Percentiles rank a stretch among this genome's conserved stretches.
These are phyloP conservation scores for Tachyglossus aculeatus DNA, from an alignment of 2,797 vertebrate genomes.

Conservation along the genomic window DNA sequence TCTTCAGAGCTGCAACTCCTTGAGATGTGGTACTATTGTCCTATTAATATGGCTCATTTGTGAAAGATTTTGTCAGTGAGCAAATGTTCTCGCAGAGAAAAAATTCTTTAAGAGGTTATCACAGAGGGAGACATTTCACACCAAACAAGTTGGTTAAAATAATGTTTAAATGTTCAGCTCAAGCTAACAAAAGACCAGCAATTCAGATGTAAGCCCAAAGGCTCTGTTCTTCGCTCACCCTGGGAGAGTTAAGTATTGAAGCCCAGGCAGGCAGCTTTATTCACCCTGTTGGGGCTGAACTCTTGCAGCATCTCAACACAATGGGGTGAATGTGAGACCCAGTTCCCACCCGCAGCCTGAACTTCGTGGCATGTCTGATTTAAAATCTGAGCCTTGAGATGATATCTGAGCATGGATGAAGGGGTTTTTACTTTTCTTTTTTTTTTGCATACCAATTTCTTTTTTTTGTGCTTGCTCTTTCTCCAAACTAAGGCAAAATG, in stretches of 20 bases:
- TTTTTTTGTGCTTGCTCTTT: slow-evolving; percentile 1
- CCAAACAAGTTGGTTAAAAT: not conserved
- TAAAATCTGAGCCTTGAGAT: slow-evolving; percentile 37
- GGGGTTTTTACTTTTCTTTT: not conserved
- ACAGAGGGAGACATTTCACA: not conserved
- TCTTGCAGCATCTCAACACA: slow-evolving; percentile 30
- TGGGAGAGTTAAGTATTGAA: slow-evolving; percentile 19
- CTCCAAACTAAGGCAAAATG: not conserved
- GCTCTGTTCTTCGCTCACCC: slow-evolving; percentile 47
- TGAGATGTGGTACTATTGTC: not conserved
- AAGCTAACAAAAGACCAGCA: not conserved
- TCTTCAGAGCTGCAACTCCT: not conserved
- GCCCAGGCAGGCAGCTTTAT: slow-evolving; percentile 5
- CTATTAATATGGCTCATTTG: not conserved
- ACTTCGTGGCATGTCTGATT: slow-evolving; percentile 54
- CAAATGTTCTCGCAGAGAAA: not conserved
- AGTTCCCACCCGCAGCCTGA: slow-evolving; percentile 17
- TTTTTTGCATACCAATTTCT: slow-evolving; percentile 39
- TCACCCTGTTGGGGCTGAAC: not conserved
- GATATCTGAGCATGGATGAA: slow-evolving; percentile 19
- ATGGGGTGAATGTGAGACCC: slow-evolving; percentile 24
- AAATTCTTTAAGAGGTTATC: not conserved
- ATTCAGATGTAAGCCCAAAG: slow-evolving; percentile 24
- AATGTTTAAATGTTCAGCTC: not conserved
- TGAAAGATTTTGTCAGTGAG: not conserved